These are phyloP conservation scores for Onychomys torridus DNA, from an alignment of 2,797 vertebrate species.

Conservation along the genomic window DNA sequence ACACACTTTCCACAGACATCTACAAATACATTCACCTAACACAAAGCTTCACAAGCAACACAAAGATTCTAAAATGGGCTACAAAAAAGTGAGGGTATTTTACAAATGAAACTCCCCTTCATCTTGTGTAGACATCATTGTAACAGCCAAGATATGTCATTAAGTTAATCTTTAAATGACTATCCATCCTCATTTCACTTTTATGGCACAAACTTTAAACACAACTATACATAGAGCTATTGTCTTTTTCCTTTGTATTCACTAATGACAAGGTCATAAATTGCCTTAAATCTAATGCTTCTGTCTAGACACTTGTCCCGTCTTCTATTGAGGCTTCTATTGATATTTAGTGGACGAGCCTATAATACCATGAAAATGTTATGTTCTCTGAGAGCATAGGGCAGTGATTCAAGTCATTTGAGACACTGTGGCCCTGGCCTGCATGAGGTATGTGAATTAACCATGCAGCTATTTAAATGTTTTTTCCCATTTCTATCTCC, in stretches of 20 bases:
- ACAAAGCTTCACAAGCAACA: not conserved
- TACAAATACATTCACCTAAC: not conserved
- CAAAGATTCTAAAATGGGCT: constrained; percentile 7
- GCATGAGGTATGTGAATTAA: constrained; percentile 5
- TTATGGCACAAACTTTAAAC: constrained; percentile 51
- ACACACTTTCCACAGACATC: not conserved
- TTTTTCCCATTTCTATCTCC: not conserved
- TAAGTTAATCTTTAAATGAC: constrained; percentile 63
- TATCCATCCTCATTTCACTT: constrained; percentile 52
- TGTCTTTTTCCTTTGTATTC: constrained; percentile 52
- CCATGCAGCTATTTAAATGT: not conserved
- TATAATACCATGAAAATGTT: constrained; percentile 31
- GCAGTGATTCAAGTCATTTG: constrained; percentile 19
- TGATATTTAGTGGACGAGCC: constrained; percentile 52
- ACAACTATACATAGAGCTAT: constrained; percentile 51
- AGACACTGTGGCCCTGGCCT: not conserved
- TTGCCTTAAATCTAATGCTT: constrained; percentile 39
- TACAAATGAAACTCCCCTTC: constrained; percentile 25
- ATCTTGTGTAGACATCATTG: constrained; percentile 14
- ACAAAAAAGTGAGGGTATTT: not conserved
- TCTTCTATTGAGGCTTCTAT: constrained; percentile 41
- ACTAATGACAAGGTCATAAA: constrained; percentile 27
- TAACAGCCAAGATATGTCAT: constrained; percentile 34
- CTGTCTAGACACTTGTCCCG: constrained; percentile 22
- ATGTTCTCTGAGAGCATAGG: not conserved